These are phyloP conservation scores for Tragelaphus eurycerus DNA, from an alignment of 2,797 vertebrate genomes.

Conservation along the genomic window DNA sequence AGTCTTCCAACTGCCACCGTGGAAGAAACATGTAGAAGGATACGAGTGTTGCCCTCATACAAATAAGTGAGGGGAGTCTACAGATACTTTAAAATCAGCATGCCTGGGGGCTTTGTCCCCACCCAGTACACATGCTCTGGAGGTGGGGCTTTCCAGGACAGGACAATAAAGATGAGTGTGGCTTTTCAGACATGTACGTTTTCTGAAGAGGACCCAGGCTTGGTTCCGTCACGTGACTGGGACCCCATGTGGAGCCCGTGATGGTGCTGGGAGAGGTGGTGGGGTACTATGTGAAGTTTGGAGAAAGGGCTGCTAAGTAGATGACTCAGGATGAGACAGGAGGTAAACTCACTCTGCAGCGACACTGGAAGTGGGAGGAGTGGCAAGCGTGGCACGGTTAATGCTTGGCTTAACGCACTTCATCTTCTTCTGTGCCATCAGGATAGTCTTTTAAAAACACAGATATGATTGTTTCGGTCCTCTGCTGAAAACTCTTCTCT, in stretches of 20 bases:
- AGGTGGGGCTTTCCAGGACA: no score
- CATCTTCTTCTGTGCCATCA: background rate
- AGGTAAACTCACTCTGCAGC: background rate
- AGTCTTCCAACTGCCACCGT: background rate
- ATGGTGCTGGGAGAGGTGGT: background rate
- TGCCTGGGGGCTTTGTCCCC: background rate
- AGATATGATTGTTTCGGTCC: background rate
- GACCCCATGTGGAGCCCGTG: background rate
- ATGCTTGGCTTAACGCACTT: background rate
- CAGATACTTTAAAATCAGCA: background rate
- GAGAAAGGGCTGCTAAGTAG: background rate
- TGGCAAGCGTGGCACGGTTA: no score
- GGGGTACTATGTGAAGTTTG: background rate
- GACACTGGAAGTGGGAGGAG: no score
- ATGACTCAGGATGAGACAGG: background rate
- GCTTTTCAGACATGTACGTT: fast-evolving
- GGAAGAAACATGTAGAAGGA: background rate
- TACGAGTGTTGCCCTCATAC: background rate
- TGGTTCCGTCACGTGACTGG: background rate
- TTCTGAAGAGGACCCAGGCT: background rate
- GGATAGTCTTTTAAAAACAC: background rate
- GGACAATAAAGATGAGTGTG: background rate
- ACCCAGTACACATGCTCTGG: fast-evolving
- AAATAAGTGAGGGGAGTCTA: background rate
- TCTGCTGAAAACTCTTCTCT: background rate